These are phyloP conservation scores for Archaeoteleia sp. DNA, from an alignment of 2,888 invertebrate species.

Conservation along the genomic window DNA sequence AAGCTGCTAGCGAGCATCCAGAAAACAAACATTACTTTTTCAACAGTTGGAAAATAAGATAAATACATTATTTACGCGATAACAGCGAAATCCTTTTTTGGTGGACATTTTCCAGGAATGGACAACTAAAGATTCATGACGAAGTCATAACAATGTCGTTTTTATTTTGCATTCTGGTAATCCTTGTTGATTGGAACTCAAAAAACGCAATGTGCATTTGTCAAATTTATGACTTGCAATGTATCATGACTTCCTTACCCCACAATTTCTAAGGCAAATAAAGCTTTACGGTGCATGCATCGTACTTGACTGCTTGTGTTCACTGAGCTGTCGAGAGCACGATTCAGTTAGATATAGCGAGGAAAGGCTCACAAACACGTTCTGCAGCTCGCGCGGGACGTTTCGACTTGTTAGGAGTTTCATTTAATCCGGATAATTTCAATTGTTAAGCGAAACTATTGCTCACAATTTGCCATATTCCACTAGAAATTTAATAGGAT, in stretches of 20 bases:
- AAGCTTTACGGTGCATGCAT: conserved; percentile 31
- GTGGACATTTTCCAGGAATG: too few species aligned
- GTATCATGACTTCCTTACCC: conserved; percentile 38
- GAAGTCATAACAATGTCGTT: too few species aligned
- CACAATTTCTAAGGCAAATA: conserved; percentile 42
- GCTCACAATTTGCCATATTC: conserved; percentile 7
- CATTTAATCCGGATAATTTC: conserved; percentile 35
- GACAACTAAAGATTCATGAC: too few species aligned
- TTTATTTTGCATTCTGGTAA: too few species aligned
- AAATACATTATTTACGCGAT: conserved; percentile 28
- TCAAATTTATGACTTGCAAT: conserved; percentile 5
- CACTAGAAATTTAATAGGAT: conserved; percentile 2
- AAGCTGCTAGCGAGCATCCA: background rate
- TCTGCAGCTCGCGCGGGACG: conserved; percentile 20
- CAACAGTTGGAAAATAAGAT: background rate
- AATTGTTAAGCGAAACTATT: conserved; percentile 22
- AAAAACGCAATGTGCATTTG: conserved; percentile 12
- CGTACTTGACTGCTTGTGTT: conserved; percentile 27
- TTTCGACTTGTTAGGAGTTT: conserved; percentile 27
- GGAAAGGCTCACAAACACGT: conserved; percentile 23
- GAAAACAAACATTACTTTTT: background rate
- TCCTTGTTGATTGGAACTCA: too few species aligned
- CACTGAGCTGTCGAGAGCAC: conserved; percentile 37
- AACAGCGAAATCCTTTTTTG: too few species aligned
- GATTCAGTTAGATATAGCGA: conserved; percentile 32